A percentile compares a stretch with the other conserved stretches of the same genome.
Evolutionary conservation across 1,140 invertebrate genomes (phyloP).

Genomic region (Plectus sambesii): DNA sequence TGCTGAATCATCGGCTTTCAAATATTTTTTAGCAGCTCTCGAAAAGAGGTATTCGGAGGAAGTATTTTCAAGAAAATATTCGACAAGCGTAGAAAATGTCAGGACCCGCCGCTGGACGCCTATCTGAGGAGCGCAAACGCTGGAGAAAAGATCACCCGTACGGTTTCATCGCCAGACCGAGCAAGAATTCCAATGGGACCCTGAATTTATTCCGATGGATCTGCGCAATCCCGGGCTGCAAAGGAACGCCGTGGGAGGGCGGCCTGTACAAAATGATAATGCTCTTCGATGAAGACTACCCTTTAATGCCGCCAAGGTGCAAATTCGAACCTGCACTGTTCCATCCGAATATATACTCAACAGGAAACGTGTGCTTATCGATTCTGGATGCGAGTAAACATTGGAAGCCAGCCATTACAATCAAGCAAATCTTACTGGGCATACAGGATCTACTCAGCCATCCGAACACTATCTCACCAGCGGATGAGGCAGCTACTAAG

Average conservation of each 20-base stretch:
- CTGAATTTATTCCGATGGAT: constrained; percentile 97
- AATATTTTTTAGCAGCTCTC: no score
- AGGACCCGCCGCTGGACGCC: constrained; percentile 79
- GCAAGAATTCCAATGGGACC: constrained; percentile 84
- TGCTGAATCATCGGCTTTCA: no score
- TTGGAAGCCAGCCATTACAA: constrained; percentile 94
- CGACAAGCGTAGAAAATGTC: no score
- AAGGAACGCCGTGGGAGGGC: constrained; percentile 86
- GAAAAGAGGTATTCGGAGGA: no score
- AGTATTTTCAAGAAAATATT: no score
- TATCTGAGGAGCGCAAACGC: constrained; percentile 89
- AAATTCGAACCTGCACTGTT: constrained; percentile 97
- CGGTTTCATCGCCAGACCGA: constrained; percentile 86
- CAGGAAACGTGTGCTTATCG: constrained; percentile 84
- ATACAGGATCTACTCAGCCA: no score
- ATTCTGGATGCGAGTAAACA: constrained; percentile 94
- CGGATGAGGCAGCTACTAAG: no score
- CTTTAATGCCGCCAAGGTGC: constrained; percentile 89
- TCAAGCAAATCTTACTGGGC: constrained; percentile 89
- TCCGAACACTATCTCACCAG: no score
- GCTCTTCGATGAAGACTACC: constrained; percentile 98
- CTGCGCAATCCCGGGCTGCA: constrained; percentile 94
- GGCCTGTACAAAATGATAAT: constrained; percentile 87
- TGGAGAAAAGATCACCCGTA: constrained; percentile 99
- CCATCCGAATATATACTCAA: constrained; percentile 97